Percentiles rank a stretch among this genome's conserved stretches.
Evolutionary conservation across 2,797 vertebrate genomes (phyloP).

Genomic region (Crenuchus spilurus): DNA sequence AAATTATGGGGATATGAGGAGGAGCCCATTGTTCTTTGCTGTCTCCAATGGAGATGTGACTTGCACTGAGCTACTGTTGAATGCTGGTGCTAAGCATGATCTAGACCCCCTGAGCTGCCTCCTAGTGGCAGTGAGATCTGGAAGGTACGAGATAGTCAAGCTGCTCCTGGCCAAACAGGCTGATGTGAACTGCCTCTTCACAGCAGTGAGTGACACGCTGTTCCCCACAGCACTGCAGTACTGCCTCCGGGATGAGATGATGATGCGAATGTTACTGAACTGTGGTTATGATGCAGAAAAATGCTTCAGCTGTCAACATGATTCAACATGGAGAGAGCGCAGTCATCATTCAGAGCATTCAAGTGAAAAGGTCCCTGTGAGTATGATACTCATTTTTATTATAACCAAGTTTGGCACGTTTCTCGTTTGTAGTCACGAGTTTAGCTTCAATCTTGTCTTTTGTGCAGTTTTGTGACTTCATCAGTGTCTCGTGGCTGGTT

Average conservation of each 20-base stretch:
- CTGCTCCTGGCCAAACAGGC: constrained; percentile 82
- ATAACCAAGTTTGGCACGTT: too few species aligned
- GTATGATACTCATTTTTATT: too few species aligned
- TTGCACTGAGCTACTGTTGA: constrained; percentile 79
- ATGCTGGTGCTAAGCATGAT: constrained; percentile 82
- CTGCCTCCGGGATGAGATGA: constrained; percentile 85
- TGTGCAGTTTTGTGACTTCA: constrained; percentile 86
- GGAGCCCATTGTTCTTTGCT: constrained; percentile 80
- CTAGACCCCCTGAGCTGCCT: constrained; percentile 86
- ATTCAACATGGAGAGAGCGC: constrained; percentile 63
- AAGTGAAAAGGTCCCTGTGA: constrained; percentile 63
- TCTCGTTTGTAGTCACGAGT: constrained; percentile 1
- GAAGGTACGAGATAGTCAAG: constrained; percentile 80
- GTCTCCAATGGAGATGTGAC: constrained; percentile 84
- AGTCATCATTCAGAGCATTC: constrained; percentile 32
- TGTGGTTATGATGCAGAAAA: constrained; percentile 80
- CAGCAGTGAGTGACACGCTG: constrained; percentile 80
- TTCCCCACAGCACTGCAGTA: constrained; percentile 91
- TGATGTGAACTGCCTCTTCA: constrained; percentile 88
- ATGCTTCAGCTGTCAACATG: constrained; percentile 85
- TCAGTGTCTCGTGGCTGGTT: constrained; percentile 82
- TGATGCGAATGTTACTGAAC: constrained; percentile 88
- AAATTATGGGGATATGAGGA: constrained; percentile 81
- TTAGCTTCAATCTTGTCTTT: constrained; percentile 2
- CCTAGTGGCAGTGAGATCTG: constrained; percentile 84